Conservation (phyloP, 2,888 invertebrate genomes). For the Caenorhabditis virilis region DNA sequence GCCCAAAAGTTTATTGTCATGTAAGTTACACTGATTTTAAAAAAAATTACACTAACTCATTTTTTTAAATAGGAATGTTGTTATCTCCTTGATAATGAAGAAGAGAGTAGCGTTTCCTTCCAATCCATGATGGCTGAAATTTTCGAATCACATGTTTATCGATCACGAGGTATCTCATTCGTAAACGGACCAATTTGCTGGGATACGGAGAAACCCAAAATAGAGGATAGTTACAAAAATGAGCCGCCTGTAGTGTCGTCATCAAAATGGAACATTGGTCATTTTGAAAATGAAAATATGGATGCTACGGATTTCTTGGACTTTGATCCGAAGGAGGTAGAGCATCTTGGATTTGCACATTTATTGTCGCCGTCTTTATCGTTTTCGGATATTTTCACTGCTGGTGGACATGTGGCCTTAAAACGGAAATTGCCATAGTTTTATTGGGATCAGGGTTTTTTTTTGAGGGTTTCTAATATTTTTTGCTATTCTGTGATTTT, state of each 20-base stretch:
- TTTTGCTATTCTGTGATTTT: neutral
- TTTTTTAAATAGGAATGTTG: constrained; percentile 42
- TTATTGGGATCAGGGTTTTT: constrained; percentile 6
- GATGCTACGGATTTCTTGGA: constrained; percentile 13
- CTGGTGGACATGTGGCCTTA: constrained; percentile 16
- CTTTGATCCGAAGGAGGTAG: constrained; percentile 13
- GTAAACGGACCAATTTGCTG: constrained; percentile 58
- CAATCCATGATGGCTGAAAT: constrained; percentile 47
- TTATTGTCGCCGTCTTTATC: constrained; percentile 17
- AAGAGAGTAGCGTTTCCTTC: constrained; percentile 43
- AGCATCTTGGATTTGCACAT: constrained; percentile 18
- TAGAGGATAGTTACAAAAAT: constrained; percentile 49
- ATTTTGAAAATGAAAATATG: constrained; percentile 5
- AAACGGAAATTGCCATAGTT: constrained; percentile 13
- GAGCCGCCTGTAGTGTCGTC: constrained; percentile 35
- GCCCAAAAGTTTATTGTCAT: constrained; percentile 33
- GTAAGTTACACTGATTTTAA: neutral
- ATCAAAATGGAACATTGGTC: constrained; percentile 12
- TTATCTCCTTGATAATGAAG: constrained; percentile 46
- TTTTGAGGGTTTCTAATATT: neutral
- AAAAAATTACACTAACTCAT: constrained; percentile 1
- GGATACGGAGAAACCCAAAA: constrained; percentile 33
- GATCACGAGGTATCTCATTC: constrained; percentile 36
- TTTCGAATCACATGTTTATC: constrained; percentile 51
- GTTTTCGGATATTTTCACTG: constrained; percentile 12